Conservation (phyloP, 2,113 vertebrate species). For the Ciconia boyciana region DNA sequence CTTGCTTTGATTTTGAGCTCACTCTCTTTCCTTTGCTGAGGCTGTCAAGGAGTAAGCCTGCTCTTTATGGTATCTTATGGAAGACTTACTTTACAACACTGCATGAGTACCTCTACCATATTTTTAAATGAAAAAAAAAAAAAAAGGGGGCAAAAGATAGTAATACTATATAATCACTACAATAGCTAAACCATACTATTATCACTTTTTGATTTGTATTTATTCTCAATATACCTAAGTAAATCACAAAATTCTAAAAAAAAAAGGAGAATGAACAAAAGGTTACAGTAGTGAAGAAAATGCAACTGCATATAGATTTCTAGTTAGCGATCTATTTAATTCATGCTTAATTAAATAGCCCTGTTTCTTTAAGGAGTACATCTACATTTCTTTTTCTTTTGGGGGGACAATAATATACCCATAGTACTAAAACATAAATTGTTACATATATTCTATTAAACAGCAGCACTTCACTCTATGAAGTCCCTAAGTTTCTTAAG, state of each 20-base stretch:
- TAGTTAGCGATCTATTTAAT: background rate
- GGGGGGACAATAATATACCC: background rate
- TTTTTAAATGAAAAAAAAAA: background rate
- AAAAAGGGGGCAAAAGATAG: background rate
- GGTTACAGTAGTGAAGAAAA: background rate
- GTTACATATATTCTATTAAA: background rate
- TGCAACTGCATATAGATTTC: background rate
- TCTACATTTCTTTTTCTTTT: background rate
- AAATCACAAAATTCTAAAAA: background rate
- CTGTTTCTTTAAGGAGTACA: background rate
- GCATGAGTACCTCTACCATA: background rate
- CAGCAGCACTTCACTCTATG: background rate
- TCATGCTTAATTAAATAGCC: background rate
- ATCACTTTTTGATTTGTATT: background rate
- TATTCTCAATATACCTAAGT: background rate
- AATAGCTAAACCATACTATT: background rate
- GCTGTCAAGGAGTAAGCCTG: background rate
- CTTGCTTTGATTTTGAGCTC: background rate
- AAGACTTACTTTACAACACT: background rate
- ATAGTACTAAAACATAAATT: background rate
- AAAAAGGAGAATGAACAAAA: background rate
- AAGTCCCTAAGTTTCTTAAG: background rate
- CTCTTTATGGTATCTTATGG: background rate
- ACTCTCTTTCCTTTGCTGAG: background rate
- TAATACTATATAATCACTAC: background rate